phyloP scores from a whole-genome alignment of 2,113 vertebrate species.

The Larimichthys crocea region DNA sequence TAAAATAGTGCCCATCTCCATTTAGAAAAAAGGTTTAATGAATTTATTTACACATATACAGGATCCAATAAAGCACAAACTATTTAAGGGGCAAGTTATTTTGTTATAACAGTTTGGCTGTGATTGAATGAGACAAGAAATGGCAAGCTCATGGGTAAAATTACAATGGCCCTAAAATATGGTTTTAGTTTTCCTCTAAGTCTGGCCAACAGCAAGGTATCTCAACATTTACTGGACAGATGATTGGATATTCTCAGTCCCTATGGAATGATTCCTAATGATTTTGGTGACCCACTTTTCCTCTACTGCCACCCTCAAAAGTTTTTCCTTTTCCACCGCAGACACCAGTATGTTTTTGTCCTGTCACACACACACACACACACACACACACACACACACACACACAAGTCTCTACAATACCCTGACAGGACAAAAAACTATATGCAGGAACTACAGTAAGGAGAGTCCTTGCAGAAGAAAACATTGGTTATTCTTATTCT shows the following conservation, averaged over 20 bases:
- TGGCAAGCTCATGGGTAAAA: not conserved
- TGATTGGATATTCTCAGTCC: not conserved
- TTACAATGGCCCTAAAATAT: not conserved
- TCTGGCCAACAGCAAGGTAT: not conserved
- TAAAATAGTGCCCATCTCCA: not conserved
- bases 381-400: too few species aligned
- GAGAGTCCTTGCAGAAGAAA: not conserved
- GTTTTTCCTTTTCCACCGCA: not conserved
- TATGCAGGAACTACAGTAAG: not conserved
- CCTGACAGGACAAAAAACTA: not conserved
- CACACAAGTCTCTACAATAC: not conserved
- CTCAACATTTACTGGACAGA: not conserved
- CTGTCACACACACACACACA: not conserved
- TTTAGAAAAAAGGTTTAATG: too few species aligned
- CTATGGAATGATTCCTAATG: not conserved
- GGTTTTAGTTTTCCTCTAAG: not conserved
- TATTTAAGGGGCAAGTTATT: too few species aligned
- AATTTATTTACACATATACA: not conserved
- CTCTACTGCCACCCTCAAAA: not conserved
- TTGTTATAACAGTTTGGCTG: too few species aligned
- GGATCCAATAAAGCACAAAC: not conserved
- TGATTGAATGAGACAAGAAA: not conserved
- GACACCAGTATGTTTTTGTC: not conserved
- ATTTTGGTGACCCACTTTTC: not conserved
- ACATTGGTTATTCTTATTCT: constrained; percentile 3